A percentile compares a stretch with the other conserved stretches of the same genome.
phyloP scores from a whole-genome alignment of 1,140 invertebrate genomes.

The Cephus cinctus region DNA sequence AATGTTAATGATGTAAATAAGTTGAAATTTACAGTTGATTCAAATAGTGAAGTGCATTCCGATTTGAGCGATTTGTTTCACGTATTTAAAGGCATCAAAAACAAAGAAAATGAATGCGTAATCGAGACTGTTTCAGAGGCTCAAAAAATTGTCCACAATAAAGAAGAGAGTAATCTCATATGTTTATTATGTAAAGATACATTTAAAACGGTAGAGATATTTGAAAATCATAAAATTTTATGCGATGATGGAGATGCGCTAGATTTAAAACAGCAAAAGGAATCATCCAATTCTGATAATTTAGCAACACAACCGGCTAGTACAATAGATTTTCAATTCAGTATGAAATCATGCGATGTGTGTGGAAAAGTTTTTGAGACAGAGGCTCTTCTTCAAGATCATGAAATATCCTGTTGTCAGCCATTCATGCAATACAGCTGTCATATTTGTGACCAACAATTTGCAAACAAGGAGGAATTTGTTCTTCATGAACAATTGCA shows the following conservation, averaged over 20 bases:
- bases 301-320: too few species aligned
- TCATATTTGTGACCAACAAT: conserved; percentile 5
- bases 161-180: conserved; percentile 1
- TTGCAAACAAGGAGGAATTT: conserved; percentile 5
- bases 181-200: conserved; percentile 20
- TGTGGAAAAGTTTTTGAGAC: conserved; percentile 4
- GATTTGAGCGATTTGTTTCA: conserved; percentile 27
- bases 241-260: conserved; percentile 10
- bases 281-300: background rate
- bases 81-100: conserved; percentile 14
- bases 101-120: background rate
- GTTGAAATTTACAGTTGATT: too few species aligned
- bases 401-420: conserved; percentile 7
- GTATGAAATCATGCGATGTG: too few species aligned
- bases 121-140: background rate
- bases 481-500: conserved; percentile 4
- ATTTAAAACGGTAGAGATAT: conserved; percentile 24
- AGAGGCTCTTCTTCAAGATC: conserved; percentile 12
- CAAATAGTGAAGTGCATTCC: conserved; percentile 13
- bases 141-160: conserved; percentile 6
- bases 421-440: background rate
- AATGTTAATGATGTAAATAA: too few species aligned
- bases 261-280: background rate
- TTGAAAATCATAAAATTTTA: conserved; percentile 28
- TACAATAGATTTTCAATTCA: too few species aligned